phyloP scores from a whole-genome alignment of 2,888 invertebrate species.

The Cactoblastis cactorum region DNA sequence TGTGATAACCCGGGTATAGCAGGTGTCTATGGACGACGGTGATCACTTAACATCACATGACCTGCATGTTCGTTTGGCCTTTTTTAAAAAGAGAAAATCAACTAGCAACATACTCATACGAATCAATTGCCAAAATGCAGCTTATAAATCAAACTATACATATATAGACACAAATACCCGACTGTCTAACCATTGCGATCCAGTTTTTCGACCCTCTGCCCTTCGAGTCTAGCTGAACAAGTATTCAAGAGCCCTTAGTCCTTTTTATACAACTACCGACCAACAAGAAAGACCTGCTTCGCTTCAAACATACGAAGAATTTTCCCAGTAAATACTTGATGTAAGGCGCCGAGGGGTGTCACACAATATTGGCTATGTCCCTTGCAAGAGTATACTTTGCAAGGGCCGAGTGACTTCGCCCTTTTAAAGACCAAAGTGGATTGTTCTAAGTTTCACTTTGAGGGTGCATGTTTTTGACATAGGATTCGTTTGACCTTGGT shows the following conservation, averaged over 20 bases:
- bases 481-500: constrained; percentile 29
- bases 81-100: too few species aligned
- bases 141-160: neutral
- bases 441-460: constrained; percentile 32
- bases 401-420: constrained; percentile 28
- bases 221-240: constrained; percentile 65
- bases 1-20: too few species aligned
- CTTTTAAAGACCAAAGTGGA: constrained; percentile 33
- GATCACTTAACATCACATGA: too few species aligned
- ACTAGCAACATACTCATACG: neutral
- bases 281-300: constrained; percentile 34
- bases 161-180: constrained; percentile 29
- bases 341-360: constrained; percentile 17
- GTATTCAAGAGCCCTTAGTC: constrained; percentile 58
- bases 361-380: constrained; percentile 18
- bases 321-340: neutral
- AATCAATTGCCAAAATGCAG: neutral
- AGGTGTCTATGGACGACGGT: too few species aligned
- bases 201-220: constrained; percentile 67
- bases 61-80: too few species aligned
- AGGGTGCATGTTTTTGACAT: constrained; percentile 23
- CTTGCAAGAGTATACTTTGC: constrained; percentile 36
- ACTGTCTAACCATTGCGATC: constrained; percentile 37
- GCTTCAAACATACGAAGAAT: constrained; percentile 15
- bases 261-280: constrained; percentile 57